Evolutionary conservation across 2,888 invertebrate species (phyloP).

Genomic region (Agrypnus murinus): DNA sequence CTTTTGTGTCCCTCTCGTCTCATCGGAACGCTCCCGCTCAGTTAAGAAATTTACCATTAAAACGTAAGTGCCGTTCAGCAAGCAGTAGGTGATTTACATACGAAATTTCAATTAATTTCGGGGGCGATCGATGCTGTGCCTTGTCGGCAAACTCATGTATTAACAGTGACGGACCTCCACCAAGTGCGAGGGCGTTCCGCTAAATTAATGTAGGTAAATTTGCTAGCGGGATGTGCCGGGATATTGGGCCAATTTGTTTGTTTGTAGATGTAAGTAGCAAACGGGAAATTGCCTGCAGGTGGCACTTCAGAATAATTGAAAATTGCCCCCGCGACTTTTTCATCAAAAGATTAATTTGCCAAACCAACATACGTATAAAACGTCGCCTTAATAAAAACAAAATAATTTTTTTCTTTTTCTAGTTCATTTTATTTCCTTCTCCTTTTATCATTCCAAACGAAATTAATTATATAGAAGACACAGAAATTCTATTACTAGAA

Average conservation of each 20-base stretch:
- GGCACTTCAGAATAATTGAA: constrained; percentile 46
- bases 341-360: constrained; percentile 38
- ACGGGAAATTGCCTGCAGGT: constrained; percentile 53
- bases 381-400: neutral
- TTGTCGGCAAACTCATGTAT: constrained; percentile 51
- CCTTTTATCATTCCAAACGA: too few relatives aligned
- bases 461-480: too few relatives aligned
- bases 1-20: constrained; percentile 45
- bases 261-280: constrained; percentile 57
- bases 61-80: constrained; percentile 38
- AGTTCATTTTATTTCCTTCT: too few relatives aligned
- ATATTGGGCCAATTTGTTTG: constrained; percentile 60
- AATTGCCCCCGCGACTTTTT: constrained; percentile 42
- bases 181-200: constrained; percentile 54
- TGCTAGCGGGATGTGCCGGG: constrained; percentile 56
- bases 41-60: constrained; percentile 42
- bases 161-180: constrained; percentile 49
- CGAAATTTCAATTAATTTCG: constrained; percentile 58
- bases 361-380: constrained; percentile 11
- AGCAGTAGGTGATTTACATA: constrained; percentile 53
- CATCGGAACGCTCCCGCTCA: constrained; percentile 26
- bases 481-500: too few relatives aligned
- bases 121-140: constrained; percentile 46
- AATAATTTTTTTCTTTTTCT: too few relatives aligned
- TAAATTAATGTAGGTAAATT: constrained; percentile 61